phyloP scores from a whole-genome alignment of 2,888 invertebrate species.

The Rotaria magnacalcarata region DNA sequence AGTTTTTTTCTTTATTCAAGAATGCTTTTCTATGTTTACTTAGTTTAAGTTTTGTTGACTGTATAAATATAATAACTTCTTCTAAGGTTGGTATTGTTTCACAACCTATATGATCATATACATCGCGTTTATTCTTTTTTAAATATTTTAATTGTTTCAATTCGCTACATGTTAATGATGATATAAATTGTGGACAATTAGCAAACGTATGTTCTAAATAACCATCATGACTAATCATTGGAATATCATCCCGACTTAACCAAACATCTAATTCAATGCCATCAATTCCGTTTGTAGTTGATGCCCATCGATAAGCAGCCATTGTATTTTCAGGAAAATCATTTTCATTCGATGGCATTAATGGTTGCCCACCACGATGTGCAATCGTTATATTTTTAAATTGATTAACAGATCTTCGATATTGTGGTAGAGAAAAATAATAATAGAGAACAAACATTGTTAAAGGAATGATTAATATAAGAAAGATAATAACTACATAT shows the following conservation, averaged over 20 bases:
- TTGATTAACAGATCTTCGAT: background rate
- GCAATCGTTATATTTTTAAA: background rate
- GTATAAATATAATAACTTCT: background rate
- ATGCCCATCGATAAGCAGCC: slow-evolving; percentile 21
- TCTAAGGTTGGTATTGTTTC: background rate
- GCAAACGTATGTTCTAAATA: background rate
- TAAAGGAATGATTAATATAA: background rate
- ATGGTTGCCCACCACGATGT: background rate
- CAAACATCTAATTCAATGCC: slow-evolving; percentile 1
- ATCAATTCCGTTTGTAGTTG: background rate
- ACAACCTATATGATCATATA: background rate
- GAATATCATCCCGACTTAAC: background rate
- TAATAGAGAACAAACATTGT: background rate
- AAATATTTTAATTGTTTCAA: background rate
- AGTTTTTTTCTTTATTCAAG: no score
- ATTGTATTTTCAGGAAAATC: slow-evolving; percentile 19
- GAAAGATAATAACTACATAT: background rate
- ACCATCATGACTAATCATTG: background rate
- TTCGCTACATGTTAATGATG: background rate
- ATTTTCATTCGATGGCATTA: background rate
- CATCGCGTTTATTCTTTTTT: background rate
- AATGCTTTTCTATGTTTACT: background rate
- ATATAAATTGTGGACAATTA: background rate
- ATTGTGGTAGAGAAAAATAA: background rate
- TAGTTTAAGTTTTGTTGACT: slow-evolving; percentile 3